Base-by-base conservation (phyloP, 1,140 invertebrate genomes). In the Heliothis virescens region DNA sequence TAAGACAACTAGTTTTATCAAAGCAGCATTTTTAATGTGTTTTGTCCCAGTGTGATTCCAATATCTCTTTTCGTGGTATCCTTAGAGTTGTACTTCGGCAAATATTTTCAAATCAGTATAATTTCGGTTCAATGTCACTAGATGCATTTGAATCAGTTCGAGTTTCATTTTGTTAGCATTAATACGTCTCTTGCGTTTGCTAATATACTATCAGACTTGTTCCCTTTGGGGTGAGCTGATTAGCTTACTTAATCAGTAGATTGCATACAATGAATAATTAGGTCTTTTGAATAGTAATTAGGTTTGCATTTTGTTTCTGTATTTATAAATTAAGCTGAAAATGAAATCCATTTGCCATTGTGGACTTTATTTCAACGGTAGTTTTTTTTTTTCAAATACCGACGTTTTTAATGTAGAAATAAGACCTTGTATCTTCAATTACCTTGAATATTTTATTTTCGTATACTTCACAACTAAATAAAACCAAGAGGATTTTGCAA, bases 71-170 rank as follows among this genome's bases (percentile, higher is more conserved):
- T 53, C 12, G 12, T 13, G 13, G n/a, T n/a, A n/a, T 53, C n/a
- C 3, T 53, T 18, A 21, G 11, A 21, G 59, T 3, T 29, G 2
- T 12, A 26, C 67, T 53, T 71, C 67, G 21, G 67, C 21, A 53
- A 1, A 10, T 11, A 53, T 71, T 29, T 9, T 15, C 4, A 3
- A 21, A n/a, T 50, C 21, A 18, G 26, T 52, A 11, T 53, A n/a
- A 53, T 71, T 71, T 71, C 26, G 67, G 67, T 71, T 16, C 48
- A 52, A 71, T 71, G 47, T 2, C 67, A 48, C 52, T 52, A n/a
- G 67, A 26, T 71, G 67, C 67, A 71, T 71, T 53, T 71, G 67
- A 71, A 71, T 71, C 67, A 71, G 67, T 53, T 15, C 3, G 67
- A 29, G 48, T 48, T 50, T 50, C 52, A 48, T 53, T 71, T 71